Evolutionary conservation across 2,888 invertebrate species (phyloP).

Genomic region (Sesia bembeciformis): DNA sequence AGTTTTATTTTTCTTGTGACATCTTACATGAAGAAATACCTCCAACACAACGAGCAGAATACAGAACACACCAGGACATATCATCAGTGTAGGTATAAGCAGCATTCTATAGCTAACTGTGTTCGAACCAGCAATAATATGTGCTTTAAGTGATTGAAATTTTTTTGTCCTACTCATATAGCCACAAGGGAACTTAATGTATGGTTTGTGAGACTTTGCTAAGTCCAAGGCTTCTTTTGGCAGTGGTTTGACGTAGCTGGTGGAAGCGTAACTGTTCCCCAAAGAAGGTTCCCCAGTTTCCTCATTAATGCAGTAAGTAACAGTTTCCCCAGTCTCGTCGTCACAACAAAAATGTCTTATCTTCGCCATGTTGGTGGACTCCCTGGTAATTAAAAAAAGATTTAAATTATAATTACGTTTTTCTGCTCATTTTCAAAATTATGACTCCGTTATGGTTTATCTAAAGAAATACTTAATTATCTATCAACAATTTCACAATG

Average conservation of each 20-base stretch:
- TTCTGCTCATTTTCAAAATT: too few species aligned
- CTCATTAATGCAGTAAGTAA: conserved; percentile 48
- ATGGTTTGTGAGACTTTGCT: conserved; percentile 9
- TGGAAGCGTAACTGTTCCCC: conserved; percentile 12
- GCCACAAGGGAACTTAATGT: conserved; percentile 35
- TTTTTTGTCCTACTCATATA: conserved; percentile 42
- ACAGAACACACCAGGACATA: conserved; percentile 70
- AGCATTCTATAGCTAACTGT: conserved; percentile 64
- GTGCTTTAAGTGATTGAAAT: conserved; percentile 43
- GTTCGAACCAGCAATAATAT: conserved; percentile 51
- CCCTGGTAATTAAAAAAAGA: too few species aligned
- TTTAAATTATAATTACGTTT: too few species aligned
- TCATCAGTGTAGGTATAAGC: conserved; percentile 75
- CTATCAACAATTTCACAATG: too few species aligned
- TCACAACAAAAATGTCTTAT: conserved; percentile 36
- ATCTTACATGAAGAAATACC: conserved; percentile 77
- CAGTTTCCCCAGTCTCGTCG: conserved; percentile 69
- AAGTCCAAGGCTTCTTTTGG: neutral
- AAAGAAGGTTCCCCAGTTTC: conserved; percentile 69
- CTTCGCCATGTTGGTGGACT: neutral
- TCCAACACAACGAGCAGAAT: conserved; percentile 72
- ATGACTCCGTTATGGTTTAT: too few species aligned
- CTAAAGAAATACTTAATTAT: too few species aligned
- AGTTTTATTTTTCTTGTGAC: conserved; percentile 79
- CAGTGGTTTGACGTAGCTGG: conserved; percentile 3